Evolutionary conservation across 2,113 vertebrate species (phyloP), one percentile per base, ranked within the genome.

Genomic region (Embiotoca jacksoni): DNA sequence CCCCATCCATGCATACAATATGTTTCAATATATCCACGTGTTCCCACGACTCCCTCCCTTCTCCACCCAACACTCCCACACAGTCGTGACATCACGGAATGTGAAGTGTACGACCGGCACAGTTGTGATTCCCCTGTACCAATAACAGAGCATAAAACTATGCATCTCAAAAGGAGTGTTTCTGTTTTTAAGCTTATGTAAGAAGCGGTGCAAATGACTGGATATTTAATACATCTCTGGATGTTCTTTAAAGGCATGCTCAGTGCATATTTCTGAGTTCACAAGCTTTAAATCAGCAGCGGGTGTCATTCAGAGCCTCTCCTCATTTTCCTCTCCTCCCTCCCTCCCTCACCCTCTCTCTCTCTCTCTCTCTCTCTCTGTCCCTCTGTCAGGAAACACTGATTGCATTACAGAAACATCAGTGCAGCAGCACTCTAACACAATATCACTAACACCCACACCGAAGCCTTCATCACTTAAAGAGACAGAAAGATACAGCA

Each of bases 341-440:
- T 75, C 73, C 32, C 65, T 80, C 74, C 36, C 31, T 66, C 52
- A n/a, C n/a, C 57, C 64, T 53, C 23, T 1, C 54, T 60, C 72
- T 53, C 55, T 56, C 31, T 56, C 55, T 69, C 53, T 49, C 58
- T 65, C 57, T 36, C 67, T 36, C 50, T 64, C 33, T 65, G 46
- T 50, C 30, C 59, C 57, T 77, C 80, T 86, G 72, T 86, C 90
- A 90, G 89, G 88, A 92, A 92, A 90, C 88, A 79, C 83, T 93
- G 90, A 94, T 92, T 92, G 72, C 88, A 93, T 94, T 93, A 93
- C 86, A 84, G 85, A 89, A 90, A 87, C 82, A 92, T 91, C 91
- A 92, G 81, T 60, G 84, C 78, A 89, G 83, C 68, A 81, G 81
- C 83, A 84, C 87, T 84, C 82, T 81, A 81, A 88, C 81, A 88